phyloP scores from a whole-genome alignment of 2,797 vertebrate species.

The Anguilla marmorata region DNA sequence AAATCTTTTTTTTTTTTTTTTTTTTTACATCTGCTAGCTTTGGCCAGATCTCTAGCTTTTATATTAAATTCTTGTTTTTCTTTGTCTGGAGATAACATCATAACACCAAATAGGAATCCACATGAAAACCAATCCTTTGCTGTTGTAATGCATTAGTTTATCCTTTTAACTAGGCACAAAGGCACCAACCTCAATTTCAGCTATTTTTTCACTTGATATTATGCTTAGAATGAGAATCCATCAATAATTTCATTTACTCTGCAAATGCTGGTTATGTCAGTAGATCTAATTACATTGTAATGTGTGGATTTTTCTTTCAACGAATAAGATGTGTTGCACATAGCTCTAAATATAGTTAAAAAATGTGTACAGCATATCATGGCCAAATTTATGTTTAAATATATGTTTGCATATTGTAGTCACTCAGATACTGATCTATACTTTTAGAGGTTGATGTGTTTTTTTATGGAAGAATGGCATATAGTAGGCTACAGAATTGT shows the following conservation, averaged over 20 bases:
- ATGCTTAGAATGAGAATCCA: not conserved
- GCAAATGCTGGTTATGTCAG: not conserved
- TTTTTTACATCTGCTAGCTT: not conserved
- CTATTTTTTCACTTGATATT: not conserved
- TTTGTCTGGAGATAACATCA: not conserved
- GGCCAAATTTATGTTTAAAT: not conserved
- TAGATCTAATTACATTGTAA: not conserved
- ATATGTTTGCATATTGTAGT: not conserved
- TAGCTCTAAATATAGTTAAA: not conserved
- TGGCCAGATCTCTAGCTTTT: not conserved
- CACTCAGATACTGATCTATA: no score
- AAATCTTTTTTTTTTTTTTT: not conserved
- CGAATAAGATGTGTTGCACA: not conserved
- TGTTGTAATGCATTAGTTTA: not conserved
- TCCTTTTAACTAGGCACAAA: not conserved
- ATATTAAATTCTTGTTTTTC: not conserved
- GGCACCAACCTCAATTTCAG: not conserved
- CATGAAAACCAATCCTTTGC: not conserved
- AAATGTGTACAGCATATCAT: not conserved
- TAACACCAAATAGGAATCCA: not conserved
- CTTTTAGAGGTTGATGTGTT: no score
- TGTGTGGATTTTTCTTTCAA: not conserved
- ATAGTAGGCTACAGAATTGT: no score
- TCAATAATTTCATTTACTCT: not conserved
- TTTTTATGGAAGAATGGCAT: no score